phyloP scores from a whole-genome alignment of 1,140 invertebrate species.

The Pseudachorutes palmiensis region DNA sequence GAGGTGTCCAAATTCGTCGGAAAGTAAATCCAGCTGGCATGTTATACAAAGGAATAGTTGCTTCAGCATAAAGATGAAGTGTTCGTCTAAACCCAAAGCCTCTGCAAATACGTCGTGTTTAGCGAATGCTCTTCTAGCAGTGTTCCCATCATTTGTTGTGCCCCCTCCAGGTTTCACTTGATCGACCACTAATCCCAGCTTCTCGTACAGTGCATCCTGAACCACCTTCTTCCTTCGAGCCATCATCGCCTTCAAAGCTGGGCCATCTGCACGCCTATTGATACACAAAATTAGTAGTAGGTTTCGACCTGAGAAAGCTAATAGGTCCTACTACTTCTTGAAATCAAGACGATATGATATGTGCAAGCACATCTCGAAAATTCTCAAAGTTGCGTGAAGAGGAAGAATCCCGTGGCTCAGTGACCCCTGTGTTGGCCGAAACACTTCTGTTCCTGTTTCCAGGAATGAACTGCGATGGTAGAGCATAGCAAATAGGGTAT shows the following conservation, averaged over 20 bases:
- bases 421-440: background rate
- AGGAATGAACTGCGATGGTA: background rate
- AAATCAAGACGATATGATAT: slow-evolving; percentile 11
- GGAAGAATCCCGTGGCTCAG: slow-evolving; percentile 10
- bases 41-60: slow-evolving; percentile 1
- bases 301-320: too few relatives aligned
- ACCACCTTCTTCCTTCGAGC: background rate
- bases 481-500: background rate
- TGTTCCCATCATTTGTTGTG: slow-evolving; percentile 20
- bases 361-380: slow-evolving; percentile 19
- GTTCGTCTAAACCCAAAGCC: slow-evolving; percentile 4
- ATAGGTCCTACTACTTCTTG: slow-evolving; percentile 6
- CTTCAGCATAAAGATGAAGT: background rate
- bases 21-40: background rate
- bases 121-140: slow-evolving; percentile 14
- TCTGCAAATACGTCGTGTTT: slow-evolving; percentile 10
- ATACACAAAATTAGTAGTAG: too few relatives aligned
- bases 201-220: background rate
- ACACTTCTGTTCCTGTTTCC: background rate
- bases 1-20: slow-evolving; percentile 7
- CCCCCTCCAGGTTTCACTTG: slow-evolving; percentile 11
- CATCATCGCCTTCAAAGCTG: background rate
- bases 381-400: slow-evolving; percentile 20
- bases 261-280: too few relatives aligned
- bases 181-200: slow-evolving; percentile 15